Base-by-base conservation (phyloP, 2,888 invertebrate species). In the Barypeithes pellucidus region DNA sequence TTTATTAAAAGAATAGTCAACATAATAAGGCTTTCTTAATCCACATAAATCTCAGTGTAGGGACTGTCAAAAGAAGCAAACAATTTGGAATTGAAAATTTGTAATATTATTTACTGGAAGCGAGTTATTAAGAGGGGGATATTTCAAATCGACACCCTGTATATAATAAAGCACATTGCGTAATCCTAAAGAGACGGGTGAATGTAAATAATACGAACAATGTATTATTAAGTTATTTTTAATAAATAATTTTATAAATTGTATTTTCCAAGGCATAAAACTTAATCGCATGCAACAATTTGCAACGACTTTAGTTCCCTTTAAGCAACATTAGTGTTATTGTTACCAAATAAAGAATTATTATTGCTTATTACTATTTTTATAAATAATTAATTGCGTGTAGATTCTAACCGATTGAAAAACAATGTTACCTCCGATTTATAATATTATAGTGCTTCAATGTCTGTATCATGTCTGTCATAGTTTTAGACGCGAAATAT, bases 271-370 rank as follows among this genome's bases (percentile, higher is more conserved):
- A 9, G 9, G 1, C 20, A 12, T 24, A 12, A n/a, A 14, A 7
- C n/a, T 18, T 24, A 33, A 57, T 57, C 54, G 33, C 54, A 57
- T 57, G 54, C 54, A 57, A 8, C 54, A 11, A 57, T 57, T 61
- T 29, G 61, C 45, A 61, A 61, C 11, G 22, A 1, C 11, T 41
- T 60, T n/a, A 50, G 50, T 63, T 63, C 63, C 63, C 50, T 36
- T 63, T 63, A 63, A 50, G 47, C 29, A 63, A 63, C 12, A 11
- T 7, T 14, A 33, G 33, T 63, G 24, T 63, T 50, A 63, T 63
- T 50, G 63, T 50, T 63, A 50, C 63, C 63, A 50, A 63, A 63
- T 50, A 1, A 18, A 22, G 63, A 63, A 12, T 63, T 63, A 50
- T 63, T 63, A 50, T 36, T 47, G n/a, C n/a, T 39, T 39, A 39